Evolutionary conservation across 1,140 invertebrate genomes (phyloP).

Genomic region (Pogonognathellus flavescens): DNA sequence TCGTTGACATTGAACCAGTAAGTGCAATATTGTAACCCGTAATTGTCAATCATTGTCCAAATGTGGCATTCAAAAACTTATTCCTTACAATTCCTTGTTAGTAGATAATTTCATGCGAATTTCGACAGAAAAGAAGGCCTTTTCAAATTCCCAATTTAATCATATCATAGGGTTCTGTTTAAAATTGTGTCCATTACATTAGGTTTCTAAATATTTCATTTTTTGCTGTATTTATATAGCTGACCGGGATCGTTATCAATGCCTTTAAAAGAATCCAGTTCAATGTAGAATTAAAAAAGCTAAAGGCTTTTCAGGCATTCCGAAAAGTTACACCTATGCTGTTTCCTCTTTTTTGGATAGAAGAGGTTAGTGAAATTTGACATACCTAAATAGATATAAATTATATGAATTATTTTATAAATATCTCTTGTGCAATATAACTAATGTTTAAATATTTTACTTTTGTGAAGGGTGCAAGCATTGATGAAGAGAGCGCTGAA

Average conservation of each 20-base stretch:
- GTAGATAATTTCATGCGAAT: too few relatives aligned
- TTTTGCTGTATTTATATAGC: conserved; percentile 12
- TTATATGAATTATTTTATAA: too few relatives aligned
- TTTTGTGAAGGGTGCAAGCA: not conserved
- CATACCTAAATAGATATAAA: not conserved
- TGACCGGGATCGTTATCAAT: conserved; percentile 54
- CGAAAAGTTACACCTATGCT: conserved; percentile 52
- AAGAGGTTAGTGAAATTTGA: conserved; percentile 46
- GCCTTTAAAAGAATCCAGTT: conserved; percentile 60
- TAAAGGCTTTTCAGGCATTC: conserved; percentile 45
- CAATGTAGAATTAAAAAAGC: conserved; percentile 57
- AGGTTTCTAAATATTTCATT: not conserved
- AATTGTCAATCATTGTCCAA: too few relatives aligned
- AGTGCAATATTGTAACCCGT: too few relatives aligned
- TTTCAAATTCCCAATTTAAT: too few relatives aligned
- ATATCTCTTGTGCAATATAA: not conserved
- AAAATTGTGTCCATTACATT: too few relatives aligned
- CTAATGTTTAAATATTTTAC: not conserved
- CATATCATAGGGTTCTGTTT: too few relatives aligned
- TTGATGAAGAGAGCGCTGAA: conserved; percentile 44
- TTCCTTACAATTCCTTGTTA: too few relatives aligned
- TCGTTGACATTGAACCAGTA: conserved; percentile 60
- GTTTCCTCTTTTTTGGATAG: conserved; percentile 56
- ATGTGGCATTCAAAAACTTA: too few relatives aligned
- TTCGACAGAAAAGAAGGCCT: too few relatives aligned